Evolutionary conservation across 2,797 vertebrate species (phyloP).

Genomic region (Crenichthys baileyi): DNA sequence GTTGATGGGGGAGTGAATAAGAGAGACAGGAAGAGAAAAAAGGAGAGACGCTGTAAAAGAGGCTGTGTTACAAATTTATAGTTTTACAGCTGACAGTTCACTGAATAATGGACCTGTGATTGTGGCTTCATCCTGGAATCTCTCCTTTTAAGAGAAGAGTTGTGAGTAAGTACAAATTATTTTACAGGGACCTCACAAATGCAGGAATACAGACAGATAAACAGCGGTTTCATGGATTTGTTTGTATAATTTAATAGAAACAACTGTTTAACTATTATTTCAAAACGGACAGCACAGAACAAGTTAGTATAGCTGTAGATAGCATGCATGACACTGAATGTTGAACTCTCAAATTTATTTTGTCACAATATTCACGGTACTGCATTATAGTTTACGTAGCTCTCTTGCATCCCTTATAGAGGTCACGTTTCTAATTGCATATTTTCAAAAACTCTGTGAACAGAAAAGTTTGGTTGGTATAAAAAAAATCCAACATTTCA

Average conservation of each 20-base stretch:
- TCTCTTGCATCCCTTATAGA: neutral
- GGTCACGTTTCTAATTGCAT: neutral
- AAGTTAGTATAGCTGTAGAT: neutral
- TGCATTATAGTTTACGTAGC: neutral
- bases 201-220: neutral
- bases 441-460: neutral
- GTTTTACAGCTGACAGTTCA: constrained; percentile 22
- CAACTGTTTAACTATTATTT: neutral
- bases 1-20: neutral
- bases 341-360: neutral
- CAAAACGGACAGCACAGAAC: neutral
- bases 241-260: neutral
- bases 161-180: constrained; percentile 53
- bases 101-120: constrained; percentile 26
- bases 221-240: neutral
- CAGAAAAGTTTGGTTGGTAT: constrained; percentile 1
- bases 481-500: neutral
- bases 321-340: neutral
- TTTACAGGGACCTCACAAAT: neutral
- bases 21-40: constrained; percentile 10
- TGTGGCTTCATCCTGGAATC: constrained; percentile 5
- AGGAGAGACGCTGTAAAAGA: neutral
- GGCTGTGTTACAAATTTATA: constrained; percentile 17
- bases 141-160: constrained; percentile 7
- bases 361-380: neutral